Base-by-base conservation (phyloP, 1,140 invertebrate species). In the Trichomalopsis sarcophagae region DNA sequence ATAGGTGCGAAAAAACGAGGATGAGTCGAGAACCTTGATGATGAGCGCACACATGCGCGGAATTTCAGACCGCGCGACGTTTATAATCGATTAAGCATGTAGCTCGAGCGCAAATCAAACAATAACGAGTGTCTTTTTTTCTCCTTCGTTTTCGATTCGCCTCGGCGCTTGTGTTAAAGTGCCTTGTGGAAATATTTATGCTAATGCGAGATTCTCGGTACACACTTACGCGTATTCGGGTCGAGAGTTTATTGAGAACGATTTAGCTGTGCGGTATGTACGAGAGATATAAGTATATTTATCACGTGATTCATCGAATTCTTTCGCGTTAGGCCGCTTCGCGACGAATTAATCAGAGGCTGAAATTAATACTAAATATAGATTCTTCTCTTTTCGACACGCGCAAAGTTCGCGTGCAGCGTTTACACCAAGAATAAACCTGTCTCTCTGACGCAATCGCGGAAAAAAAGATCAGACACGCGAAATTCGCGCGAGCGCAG, bases 171-270 rank as follows among this genome's bases (percentile, higher is more conserved):
- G 33, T 44, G 40, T 47, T 55, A 68, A 76, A 76, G 2, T 36
- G 33, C 5, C 2, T 36, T 4, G 66, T 78, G 81, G 81, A 84
- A 84, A 84, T 84, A 84, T 78, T 77, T 84, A 78, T 84, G 82
- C 82, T 77, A 84, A 78, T 78, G 73, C 21, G 50, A 9, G 69
- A 83, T 68, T 69, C 68, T 83, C 47, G 50, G 75, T 73, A 76
- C 2, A 76, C n/a, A n/a, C 73, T 36, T 44, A 27, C 13, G 23
- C 66, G 66, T 36, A 84, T 84, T 84, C 79, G 76, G 82, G 82
- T 84, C 82, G 33, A 36, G 76, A 40, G 44, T 36, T 50, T 50
- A 75, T 75, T 55, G 66, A 68, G 47, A 78, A 73, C 62, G 71
- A 84, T 79, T 71, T 40, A 79, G 27, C n/a, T 78, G 27, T 27